Base-by-base conservation (phyloP, 2,888 invertebrate species). In the Harpalus rufipes region DNA sequence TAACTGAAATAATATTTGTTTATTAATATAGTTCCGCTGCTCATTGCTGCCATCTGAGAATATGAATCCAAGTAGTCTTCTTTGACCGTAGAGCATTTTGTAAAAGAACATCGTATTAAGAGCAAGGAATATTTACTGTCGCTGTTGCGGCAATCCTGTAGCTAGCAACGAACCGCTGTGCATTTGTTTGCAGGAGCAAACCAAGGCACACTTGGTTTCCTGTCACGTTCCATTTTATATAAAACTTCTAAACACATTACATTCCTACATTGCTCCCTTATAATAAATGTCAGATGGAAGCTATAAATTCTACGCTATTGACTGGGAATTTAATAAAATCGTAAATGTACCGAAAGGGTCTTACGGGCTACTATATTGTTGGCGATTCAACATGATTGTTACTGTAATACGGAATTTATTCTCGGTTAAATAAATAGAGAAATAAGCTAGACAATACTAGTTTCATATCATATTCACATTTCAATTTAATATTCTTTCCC, bases 221-320 rank as follows among this genome's bases (percentile, higher is more conserved):
- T 18, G 81, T 81, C 81, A 81, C 68, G 81, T 59, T 58, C 32
- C 58, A 80, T 80, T 80, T 80, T 80, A 80, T 80, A 80, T 80
- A 80, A 80, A 80, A 80, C 61, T 80, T 80, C 79, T 80, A 80
- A 80, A 80, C 79, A 80, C 79, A 80, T 80, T 80, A 80, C 59
- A 44, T 72, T 72, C 39, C 72, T 63, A 78, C 56, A 58, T 56
- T 25, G 51, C 56, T 59, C 59, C 32, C n/a, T 58, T 58, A 59
- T 80, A 80, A 80, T 80, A 80, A 80, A 80, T 80, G 79, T 80
- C 79, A 80, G 16, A 58, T 80, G 59, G 79, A 61, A 80, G 59
- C 79, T 58, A 80, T 80, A 80, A 80, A 61, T 80, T 61, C 58
- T 21, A n/a, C 21, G 18, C 59, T 59, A 80, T 80, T 80, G 79